Percentiles rank a stretch among this genome's conserved stretches.
phyloP scores from a whole-genome alignment of 1,140 invertebrate genomes.

The Atopsyche davidsoni region DNA sequence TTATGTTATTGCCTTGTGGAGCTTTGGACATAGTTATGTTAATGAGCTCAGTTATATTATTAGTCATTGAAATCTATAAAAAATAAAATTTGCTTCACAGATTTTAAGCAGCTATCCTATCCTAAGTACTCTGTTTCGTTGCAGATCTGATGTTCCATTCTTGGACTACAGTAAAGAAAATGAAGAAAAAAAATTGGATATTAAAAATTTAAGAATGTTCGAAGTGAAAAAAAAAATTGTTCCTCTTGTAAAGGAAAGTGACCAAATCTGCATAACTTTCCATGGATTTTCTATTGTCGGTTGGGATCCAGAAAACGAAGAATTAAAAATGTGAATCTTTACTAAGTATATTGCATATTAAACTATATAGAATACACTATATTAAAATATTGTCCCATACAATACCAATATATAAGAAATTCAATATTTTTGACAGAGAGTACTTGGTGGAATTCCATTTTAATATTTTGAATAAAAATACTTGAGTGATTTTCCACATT shows the following conservation, averaged over 20 bases:
- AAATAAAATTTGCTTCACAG: no score
- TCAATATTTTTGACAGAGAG: no score
- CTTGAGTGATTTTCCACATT: no score
- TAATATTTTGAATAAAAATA: no score
- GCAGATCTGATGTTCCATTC: constrained; percentile 24
- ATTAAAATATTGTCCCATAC: no score
- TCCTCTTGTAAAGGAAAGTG: constrained; percentile 34
- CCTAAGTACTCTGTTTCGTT: constrained; percentile 2
- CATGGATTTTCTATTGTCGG: constrained; percentile 46
- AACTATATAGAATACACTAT: constrained; percentile 14
- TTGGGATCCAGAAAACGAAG: constrained; percentile 50
- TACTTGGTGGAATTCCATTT: no score
- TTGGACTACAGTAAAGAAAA: constrained; percentile 14
- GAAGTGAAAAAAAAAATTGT: constrained; percentile 24
- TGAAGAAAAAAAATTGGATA: constrained; percentile 12
- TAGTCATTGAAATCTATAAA: background rate
- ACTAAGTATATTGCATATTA: constrained; percentile 9
- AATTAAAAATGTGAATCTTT: constrained; percentile 35
- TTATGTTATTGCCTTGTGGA: no score
- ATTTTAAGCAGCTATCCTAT: background rate
- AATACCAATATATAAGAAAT: no score
- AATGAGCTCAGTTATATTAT: background rate
- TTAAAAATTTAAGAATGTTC: constrained; percentile 19
- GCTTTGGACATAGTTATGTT: no score
- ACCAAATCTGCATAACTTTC: constrained; percentile 45